Percentiles rank a stretch among this genome's conserved stretches.
Evolutionary conservation across 2,888 invertebrate species (phyloP).

Genomic region (Apamea anceps): DNA sequence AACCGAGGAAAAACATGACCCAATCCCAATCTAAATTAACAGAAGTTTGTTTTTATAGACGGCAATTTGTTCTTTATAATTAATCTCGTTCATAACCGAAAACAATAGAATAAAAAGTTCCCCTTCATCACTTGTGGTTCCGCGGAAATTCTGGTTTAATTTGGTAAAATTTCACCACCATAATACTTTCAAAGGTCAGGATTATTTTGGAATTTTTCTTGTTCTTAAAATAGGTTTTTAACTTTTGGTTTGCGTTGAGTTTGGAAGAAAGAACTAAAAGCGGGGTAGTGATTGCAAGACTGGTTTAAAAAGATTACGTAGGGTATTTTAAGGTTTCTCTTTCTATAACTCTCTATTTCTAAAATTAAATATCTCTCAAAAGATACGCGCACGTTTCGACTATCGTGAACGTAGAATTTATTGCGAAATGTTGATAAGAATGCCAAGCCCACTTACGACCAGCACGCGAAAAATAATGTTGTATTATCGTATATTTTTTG

Average conservation of each 20-base stretch:
- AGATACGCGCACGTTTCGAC: constrained; percentile 9
- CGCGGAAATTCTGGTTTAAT: constrained; percentile 1
- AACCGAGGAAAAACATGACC: constrained; percentile 10
- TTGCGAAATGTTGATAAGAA: constrained; percentile 28
- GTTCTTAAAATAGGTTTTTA: constrained; percentile 34
- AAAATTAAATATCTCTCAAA: neutral
- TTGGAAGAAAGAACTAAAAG: neutral
- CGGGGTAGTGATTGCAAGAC: constrained; percentile 8
- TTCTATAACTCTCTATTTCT: constrained; percentile 1
- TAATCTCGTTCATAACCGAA: constrained; percentile 16
- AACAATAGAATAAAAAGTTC: constrained; percentile 17
- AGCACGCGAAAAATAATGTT: constrained; percentile 10
- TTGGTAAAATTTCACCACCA: constrained; percentile 10
- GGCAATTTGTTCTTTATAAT: neutral
- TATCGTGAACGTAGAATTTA: constrained; percentile 5
- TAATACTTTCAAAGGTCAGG: constrained; percentile 21
- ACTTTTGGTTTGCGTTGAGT: constrained; percentile 9
- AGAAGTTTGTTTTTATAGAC: constrained; percentile 12
- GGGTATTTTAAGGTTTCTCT: neutral
- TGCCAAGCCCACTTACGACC: constrained; percentile 10
- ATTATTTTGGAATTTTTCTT: constrained; percentile 6
- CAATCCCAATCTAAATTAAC: constrained; percentile 13
- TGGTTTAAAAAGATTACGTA: constrained; percentile 20
- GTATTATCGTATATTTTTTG: neutral
- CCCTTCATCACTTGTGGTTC: neutral